Conservation (phyloP, 2,113 vertebrate species). For the Lichenostomus cassidix region DNA sequence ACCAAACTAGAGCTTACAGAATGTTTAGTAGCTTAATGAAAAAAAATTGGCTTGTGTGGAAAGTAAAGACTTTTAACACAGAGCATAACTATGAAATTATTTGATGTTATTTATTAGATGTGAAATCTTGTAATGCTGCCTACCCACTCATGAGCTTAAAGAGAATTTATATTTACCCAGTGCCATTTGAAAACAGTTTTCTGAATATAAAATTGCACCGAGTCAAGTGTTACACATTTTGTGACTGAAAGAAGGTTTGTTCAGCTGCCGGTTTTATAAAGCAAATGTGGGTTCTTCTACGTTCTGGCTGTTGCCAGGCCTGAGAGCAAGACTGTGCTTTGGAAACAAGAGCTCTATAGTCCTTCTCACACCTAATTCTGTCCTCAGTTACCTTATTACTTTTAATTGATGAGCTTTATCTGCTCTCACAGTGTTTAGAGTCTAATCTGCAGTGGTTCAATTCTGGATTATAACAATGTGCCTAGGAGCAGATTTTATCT, state of each 20-base stretch:
- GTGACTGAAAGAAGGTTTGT: slow-evolving; percentile 22
- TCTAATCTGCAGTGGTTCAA: neutral
- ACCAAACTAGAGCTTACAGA: neutral
- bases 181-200: slow-evolving; percentile 6
- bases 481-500: neutral
- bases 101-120: neutral
- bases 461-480: neutral
- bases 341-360: neutral
- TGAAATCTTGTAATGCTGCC: neutral
- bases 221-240: slow-evolving; percentile 5
- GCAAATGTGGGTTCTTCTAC: neutral
- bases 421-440: neutral
- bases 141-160: neutral
- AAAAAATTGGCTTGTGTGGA: neutral
- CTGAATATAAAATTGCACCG: neutral
- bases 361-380: neutral
- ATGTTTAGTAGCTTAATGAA: neutral
- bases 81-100: neutral
- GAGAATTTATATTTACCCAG: neutral
- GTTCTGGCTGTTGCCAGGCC: neutral
- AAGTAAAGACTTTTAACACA: neutral
- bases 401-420: neutral
- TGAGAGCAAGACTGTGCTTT: neutral
- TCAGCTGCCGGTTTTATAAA: slow-evolving; percentile 18
- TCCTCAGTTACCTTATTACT: neutral